A percentile compares a stretch with the other conserved stretches of the same genome.
Conservation (phyloP, 2,113 vertebrate genomes). For the Coturnix japonica region DNA sequence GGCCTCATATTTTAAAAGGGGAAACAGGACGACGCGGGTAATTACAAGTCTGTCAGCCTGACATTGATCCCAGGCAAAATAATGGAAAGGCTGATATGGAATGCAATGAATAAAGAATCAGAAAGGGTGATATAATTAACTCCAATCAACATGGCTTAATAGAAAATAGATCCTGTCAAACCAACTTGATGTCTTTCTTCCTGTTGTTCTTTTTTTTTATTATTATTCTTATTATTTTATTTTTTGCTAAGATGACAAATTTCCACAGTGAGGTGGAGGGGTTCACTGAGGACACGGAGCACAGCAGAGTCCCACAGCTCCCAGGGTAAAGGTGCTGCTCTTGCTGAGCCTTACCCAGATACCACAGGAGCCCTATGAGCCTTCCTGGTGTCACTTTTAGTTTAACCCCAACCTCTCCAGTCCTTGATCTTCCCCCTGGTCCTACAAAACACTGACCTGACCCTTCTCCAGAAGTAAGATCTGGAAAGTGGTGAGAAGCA, state of each 20-base stretch:
- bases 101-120: slow-evolving; percentile 37
- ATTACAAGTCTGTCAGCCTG: slow-evolving; percentile 54
- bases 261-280: not conserved
- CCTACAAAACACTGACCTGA: not conserved
- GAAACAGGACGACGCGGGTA: not conserved
- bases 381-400: not conserved
- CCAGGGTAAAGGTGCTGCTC: too few species aligned
- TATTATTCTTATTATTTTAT: not conserved
- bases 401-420: rapidly evolving
- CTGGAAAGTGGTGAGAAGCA: not conserved
- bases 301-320: not conserved
- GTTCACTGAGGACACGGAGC: not conserved
- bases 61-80: slow-evolving; percentile 45
- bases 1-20: slow-evolving; percentile 2
- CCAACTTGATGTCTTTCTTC: slow-evolving; percentile 24
- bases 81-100: not conserved
- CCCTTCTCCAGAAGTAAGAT: not conserved
- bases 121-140: slow-evolving; percentile 57
- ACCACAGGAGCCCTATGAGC: not conserved
- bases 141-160: slow-evolving; percentile 56
- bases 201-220: not conserved
- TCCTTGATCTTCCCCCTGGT: not conserved
- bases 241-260: not conserved
- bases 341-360: too few species aligned
- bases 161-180: slow-evolving; percentile 61